Base-by-base conservation (phyloP, 2,888 invertebrate genomes). In the Tridacna crocea region DNA sequence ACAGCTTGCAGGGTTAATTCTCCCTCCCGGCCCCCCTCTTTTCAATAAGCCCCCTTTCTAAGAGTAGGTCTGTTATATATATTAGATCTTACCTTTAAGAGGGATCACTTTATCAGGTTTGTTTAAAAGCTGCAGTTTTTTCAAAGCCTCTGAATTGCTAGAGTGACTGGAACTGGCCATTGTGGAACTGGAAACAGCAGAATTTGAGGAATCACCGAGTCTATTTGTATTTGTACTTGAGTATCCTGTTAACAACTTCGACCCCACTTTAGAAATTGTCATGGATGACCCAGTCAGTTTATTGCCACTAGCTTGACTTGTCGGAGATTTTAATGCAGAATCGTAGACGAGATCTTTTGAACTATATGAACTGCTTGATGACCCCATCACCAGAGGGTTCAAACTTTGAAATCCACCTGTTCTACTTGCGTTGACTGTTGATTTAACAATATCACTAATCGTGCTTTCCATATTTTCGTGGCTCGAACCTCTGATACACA, bases 61-160 rank as follows among this genome's bases (percentile, higher is more conserved):
- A n/a, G n/a, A n/a, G n/a, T n/a, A n/a, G n/a, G n/a, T n/a, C n/a
- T n/a, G n/a, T n/a, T n/a, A n/a, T n/a, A n/a, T 36, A 36, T 36
- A 8, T 36, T 36, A 36, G 12, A 61, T 26, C 60, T 65, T 80
- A 89, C 89, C 89, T 87, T 89, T 89, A 13, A 88, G 81, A 68
- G 89, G 89, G 73, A 89, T 89, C 24, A 88, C 75, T 83, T 89
- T 89, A 60, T 89, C 89, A 70, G 89, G 87, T 77, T 87, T 89
- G 24, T 84, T 82, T 27, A 88, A 60, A 27, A 80, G 72, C 55
- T 84, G 80, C 13, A 87, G 82, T 55, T 87, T 86, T 79, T 87
- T 88, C 74, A 87, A 63, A 12, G 81, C 81, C n/a, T 85, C 82
- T 26, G 79, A 60, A 46, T 75, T 82, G 2, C 51, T 13, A 12